Evolutionary conservation across 2,113 vertebrate genomes (phyloP).

Genomic region (Clarias macrocephalus): DNA sequence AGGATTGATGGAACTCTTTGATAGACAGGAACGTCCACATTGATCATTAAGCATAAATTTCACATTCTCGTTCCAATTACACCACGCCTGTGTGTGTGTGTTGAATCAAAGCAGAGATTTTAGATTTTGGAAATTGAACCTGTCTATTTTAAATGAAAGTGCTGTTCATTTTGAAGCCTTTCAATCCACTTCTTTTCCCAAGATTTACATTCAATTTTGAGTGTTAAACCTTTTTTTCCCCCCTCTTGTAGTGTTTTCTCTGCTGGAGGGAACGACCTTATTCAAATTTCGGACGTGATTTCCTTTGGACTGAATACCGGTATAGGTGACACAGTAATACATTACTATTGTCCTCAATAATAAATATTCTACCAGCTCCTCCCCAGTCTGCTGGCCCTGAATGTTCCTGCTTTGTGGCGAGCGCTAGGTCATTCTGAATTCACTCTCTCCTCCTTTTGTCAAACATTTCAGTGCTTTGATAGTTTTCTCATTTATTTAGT

Average conservation of each 20-base stretch:
- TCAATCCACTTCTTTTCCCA: conserved; percentile 43
- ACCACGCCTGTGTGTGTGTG: not conserved
- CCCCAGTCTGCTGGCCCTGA: conserved; percentile 71
- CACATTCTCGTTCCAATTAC: not conserved
- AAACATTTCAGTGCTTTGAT: conserved; percentile 72
- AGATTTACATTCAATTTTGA: conserved; percentile 54
- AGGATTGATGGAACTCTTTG: too few relatives aligned
- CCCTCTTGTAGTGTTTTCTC: conserved; percentile 54
- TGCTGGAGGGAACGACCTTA: conserved; percentile 57
- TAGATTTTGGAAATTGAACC: conserved; percentile 12
- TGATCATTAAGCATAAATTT: not conserved
- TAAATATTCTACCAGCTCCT: conserved; percentile 77
- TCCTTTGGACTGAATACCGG: conserved; percentile 68
- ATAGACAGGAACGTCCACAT: not conserved
- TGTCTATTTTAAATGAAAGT: conserved; percentile 27
- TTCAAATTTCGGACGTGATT: conserved; percentile 59
- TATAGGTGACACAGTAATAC: conserved; percentile 78
- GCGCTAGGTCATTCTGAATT: conserved; percentile 73
- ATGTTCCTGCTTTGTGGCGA: conserved; percentile 73
- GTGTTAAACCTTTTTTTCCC: conserved; percentile 30
- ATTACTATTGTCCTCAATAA: conserved; percentile 76
- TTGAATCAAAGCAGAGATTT: conserved; percentile 23
- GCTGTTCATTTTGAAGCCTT: conserved; percentile 36
- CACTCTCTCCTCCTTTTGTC: conserved; percentile 72
- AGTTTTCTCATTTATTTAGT: conserved; percentile 82